Evolutionary conservation across 92 coral and sea anemone genomes (phyloP), one percentile per base, ranked within the genome.

Genomic region (Phymanthus crucifer): DNA sequence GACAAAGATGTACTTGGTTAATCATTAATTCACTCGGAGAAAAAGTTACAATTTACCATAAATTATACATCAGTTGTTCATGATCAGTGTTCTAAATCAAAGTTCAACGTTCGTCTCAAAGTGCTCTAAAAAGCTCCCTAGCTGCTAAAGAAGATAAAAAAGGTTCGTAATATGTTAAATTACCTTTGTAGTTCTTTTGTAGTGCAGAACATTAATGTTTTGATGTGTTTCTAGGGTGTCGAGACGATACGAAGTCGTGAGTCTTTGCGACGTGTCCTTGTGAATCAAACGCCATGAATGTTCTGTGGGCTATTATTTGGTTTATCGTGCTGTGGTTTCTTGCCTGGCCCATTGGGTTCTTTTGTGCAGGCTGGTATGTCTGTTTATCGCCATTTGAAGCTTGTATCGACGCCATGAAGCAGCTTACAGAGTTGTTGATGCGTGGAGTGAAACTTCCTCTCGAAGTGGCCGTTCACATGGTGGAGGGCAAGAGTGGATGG

Each of bases 361-460:
- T 95, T 86, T 91, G 94, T 40, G 98, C 98, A 8, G 93, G 98
- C 1, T 95, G 98, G 98, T 95, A 92, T 83, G 98, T 95, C 37
- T 95, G 98, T 50, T 68, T 95, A 27, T 93, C 97, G 66, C 98
- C 98, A 27, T 82, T 90, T 87, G 98, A 95, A 80, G 97, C 95
- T 9, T 95, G 98, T 66, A 40, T 92, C 19, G 98, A 93, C 26
- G 95, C 97, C 40, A 90, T 95, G 61, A 95, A 90, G 79, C 78
- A 78, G 37, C 74, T 95, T 23, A 95, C 93, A 19, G 98, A 95
- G 72, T 86, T 95, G 8, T 83, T 95, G 37, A 95, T 95, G 98
- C 86, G 94, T 18, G 98, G 98, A 13, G 97, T 93, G 0, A 93
- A 90, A 82, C 56, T 95, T 18, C 98, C 98, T 0, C 87, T 95